Conservation (phyloP, 2,113 vertebrate genomes). For the Sylvia atricapilla region DNA sequence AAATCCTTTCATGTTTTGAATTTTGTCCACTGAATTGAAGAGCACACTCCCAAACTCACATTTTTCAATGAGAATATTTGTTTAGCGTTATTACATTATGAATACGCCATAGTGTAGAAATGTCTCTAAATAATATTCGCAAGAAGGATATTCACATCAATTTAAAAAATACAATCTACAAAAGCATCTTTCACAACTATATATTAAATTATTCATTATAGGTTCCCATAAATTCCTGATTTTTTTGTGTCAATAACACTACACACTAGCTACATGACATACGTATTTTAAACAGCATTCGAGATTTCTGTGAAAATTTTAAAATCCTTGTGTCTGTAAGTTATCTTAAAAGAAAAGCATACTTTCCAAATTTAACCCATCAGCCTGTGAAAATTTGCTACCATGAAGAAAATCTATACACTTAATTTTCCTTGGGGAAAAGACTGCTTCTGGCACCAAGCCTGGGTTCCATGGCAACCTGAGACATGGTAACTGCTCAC, state of each 20-base stretch:
- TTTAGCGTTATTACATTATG: background rate
- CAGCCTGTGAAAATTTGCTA: background rate
- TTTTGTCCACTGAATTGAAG: background rate
- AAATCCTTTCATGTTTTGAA: background rate
- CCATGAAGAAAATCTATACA: background rate
- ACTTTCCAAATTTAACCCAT: background rate
- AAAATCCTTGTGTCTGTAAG: background rate
- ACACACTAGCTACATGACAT: background rate
- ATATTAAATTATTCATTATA: background rate
- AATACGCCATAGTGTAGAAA: background rate
- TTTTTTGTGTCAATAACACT: background rate
- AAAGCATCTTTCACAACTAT: background rate
- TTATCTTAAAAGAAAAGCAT: background rate
- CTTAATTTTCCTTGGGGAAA: background rate
- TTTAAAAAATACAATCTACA: background rate
- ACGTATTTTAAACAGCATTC: background rate
- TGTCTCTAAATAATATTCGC: background rate
- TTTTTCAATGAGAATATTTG: background rate
- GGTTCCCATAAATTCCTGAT: background rate
- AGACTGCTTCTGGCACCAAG: background rate
- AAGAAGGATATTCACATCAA: background rate
- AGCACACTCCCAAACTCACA: background rate
- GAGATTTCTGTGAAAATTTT: background rate
- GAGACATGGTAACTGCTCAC: background rate
- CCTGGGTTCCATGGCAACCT: slow-evolving; percentile 23